Evolutionary conservation across 2,888 invertebrate species (phyloP), one percentile per base, ranked within the genome.

Genomic region (Ophonus ardosiacus): DNA sequence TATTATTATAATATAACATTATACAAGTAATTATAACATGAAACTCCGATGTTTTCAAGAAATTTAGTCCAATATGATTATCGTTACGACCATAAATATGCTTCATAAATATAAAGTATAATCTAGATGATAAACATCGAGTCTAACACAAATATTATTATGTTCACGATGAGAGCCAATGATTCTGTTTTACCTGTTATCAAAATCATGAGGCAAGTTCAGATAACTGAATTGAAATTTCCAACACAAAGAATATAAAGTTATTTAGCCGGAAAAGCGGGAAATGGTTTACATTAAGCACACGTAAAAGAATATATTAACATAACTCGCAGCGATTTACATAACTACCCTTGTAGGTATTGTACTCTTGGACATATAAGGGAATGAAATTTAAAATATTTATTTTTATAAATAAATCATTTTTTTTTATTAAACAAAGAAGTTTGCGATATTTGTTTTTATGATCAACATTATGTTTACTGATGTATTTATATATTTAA

Each of bases 331-430:
- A 24, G 43, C 51, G 2, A 74, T 78, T 78, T 78, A 31, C 56
- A 78, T 57, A 78, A 57, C 78, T 78, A 56, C 78, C 78, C 57
- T 43, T 78, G 17, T 78, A 57, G 57, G 21, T 78, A 78, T 43
- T 18, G 40, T 38, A 43, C 18, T 17, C 43, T 10, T n/a, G 2
- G 13, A 43, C 5, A 1, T 74, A 74, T 74, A 74, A 15, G 43
- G 17, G n/a, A 18, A 18, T 43, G 40, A 74, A 43, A 71, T 43
- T 71, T 6, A 5, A 18, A 18, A 61, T 61, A n/a, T 6, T 0
- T 0, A 63, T 18, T 18, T 3, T 7, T 40, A n/a, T n/a, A n/a
- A n/a, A n/a, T n/a, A n/a, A n/a, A n/a, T n/a, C n/a, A n/a, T n/a
- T n/a, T n/a, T n/a, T n/a, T n/a, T n/a, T n/a, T n/a, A n/a, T n/a